Conservation (phyloP, 2,797 vertebrate genomes). For the Tinamus major region DNA sequence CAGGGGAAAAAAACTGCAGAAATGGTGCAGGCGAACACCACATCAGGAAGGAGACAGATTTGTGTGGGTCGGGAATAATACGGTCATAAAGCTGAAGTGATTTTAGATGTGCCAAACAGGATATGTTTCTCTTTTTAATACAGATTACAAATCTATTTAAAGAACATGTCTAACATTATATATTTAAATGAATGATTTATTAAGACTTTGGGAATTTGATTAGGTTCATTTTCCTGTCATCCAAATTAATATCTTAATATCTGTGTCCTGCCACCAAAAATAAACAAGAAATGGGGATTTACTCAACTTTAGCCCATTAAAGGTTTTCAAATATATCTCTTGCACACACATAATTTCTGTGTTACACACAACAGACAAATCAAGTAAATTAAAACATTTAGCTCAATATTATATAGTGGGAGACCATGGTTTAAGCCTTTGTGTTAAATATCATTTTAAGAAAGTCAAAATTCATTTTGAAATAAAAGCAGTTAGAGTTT, state of each 20-base stretch:
- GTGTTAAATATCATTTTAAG: conserved; percentile 26
- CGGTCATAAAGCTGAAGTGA: neutral
- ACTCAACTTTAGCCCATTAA: neutral
- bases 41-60: neutral
- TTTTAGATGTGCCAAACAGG: neutral
- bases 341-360: neutral
- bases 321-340: neutral
- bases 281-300: neutral
- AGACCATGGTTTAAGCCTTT: neutral
- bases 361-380: neutral
- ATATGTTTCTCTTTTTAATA: conserved; percentile 20
- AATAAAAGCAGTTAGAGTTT: conserved; percentile 20
- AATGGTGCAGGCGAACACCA: neutral
- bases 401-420: neutral
- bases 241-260: conserved; percentile 6
- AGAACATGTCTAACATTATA: neutral
- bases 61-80: neutral
- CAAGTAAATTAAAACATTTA: neutral
- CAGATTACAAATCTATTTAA: conserved; percentile 29
- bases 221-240: conserved; percentile 12
- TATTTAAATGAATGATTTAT: conserved; percentile 15
- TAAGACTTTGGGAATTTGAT: neutral
- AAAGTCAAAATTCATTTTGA: conserved; percentile 2
- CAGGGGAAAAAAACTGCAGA: neutral
- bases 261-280: neutral